A percentile compares a stretch with the other conserved stretches of the same genome.
These are phyloP conservation scores for Parus major DNA, from an alignment of 2,113 vertebrate species.

Conservation along the genomic window DNA sequence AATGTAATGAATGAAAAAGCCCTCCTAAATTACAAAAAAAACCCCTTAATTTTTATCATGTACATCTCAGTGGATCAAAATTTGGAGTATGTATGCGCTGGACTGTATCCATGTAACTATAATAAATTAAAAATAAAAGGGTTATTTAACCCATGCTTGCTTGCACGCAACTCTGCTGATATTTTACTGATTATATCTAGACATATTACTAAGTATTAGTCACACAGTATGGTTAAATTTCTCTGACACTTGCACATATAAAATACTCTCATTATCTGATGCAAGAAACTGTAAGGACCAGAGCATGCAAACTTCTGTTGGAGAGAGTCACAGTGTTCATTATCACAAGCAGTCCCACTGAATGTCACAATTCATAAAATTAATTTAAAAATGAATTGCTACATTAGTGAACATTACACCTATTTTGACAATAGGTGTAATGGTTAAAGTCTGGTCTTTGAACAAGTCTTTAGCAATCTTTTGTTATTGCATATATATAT, in stretches of 20 bases:
- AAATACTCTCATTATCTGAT: conserved; percentile 18
- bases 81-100: neutral
- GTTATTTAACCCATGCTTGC: neutral
- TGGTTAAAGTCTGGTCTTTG: neutral
- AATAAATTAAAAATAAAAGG: conserved; percentile 32
- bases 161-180: neutral
- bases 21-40: neutral
- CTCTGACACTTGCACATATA: conserved; percentile 27
- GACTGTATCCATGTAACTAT: neutral
- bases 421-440: neutral
- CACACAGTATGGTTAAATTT: conserved; percentile 17
- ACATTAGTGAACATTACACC: neutral
- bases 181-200: conserved; percentile 35
- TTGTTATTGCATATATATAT: neutral
- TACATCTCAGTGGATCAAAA: conserved; percentile 13
- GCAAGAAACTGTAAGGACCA: neutral
- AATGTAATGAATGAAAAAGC: no score
- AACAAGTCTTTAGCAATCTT: neutral
- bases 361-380: neutral
- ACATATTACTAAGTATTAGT: conserved; percentile 30
- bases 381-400: neutral
- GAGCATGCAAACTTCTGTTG: neutral
- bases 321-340: neutral
- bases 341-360: neutral
- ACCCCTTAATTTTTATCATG: neutral